Evolutionary conservation across 2,797 vertebrate genomes (phyloP).

Genomic region (Catharus ustulatus): DNA sequence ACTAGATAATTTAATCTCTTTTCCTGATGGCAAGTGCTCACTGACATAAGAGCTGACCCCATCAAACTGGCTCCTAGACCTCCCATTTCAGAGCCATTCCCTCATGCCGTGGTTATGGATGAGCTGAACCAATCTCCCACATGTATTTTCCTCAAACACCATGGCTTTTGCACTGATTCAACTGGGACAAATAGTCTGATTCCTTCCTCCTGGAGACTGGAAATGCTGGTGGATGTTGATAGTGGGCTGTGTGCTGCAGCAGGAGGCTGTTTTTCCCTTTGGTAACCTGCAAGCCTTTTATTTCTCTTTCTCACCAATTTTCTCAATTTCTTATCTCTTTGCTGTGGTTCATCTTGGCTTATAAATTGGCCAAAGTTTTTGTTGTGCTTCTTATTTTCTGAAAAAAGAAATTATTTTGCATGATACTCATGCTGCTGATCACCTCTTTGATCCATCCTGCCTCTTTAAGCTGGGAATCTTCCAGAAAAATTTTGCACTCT

Average conservation of each 20-base stretch:
- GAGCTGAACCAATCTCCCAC: not conserved
- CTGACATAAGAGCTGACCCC: not conserved
- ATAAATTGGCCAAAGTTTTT: not conserved
- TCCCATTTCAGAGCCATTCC: not conserved
- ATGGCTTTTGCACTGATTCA: not conserved
- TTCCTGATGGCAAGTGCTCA: not conserved
- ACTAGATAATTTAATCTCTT: not conserved
- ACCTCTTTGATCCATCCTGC: conserved; percentile 30
- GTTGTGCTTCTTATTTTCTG: conserved; percentile 1
- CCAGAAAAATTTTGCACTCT: conserved; percentile 22
- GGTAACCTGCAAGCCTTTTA: not conserved
- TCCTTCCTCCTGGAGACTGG: not conserved
- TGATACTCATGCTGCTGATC: not conserved
- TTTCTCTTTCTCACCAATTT: not conserved
- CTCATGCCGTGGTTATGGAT: rapidly evolving
- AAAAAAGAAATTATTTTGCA: conserved; percentile 9
- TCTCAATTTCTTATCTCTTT: conserved; percentile 40
- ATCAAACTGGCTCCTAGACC: not conserved
- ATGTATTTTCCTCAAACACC: not conserved
- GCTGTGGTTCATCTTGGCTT: not conserved
- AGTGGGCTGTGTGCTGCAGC: not conserved
- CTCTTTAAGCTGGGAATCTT: conserved; percentile 38
- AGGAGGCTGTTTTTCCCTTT: not conserved
- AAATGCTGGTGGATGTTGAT: not conserved
- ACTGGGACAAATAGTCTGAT: not conserved